A percentile compares a stretch with the other conserved stretches of the same genome.
Conservation (phyloP, 2,888 invertebrate species). For the Hydroisotoma schaefferi region DNA sequence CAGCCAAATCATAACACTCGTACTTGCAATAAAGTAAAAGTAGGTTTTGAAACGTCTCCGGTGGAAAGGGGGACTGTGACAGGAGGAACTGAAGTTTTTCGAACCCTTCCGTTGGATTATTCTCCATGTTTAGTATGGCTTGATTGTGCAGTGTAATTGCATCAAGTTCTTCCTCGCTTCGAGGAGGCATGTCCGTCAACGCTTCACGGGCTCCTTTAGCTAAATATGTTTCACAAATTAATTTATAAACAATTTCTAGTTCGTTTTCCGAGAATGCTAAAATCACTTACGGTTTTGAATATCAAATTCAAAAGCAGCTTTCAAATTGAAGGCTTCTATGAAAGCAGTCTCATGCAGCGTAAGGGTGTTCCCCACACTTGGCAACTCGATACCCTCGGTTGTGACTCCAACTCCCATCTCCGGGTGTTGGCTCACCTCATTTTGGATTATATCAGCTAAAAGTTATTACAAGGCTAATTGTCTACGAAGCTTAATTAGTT, state of each 20-base stretch:
- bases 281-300: constrained; percentile 66
- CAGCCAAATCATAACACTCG: constrained; percentile 95
- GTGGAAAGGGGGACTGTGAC: constrained; percentile 93
- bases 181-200: constrained; percentile 81
- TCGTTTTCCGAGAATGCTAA: not conserved
- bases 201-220: constrained; percentile 83
- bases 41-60: constrained; percentile 97
- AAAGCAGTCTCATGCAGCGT: constrained; percentile 92
- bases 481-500: not conserved
- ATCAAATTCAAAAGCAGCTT: constrained; percentile 97
- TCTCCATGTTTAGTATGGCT: constrained; percentile 85
- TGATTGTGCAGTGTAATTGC: constrained; percentile 97
- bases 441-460: constrained; percentile 82
- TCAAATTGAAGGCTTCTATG: constrained; percentile 96
- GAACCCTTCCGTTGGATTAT: constrained; percentile 86
- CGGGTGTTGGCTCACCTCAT: constrained; percentile 93
- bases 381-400: constrained; percentile 84
- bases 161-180: constrained; percentile 95
- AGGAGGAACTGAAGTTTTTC: constrained; percentile 90
- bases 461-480: not conserved
- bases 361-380: constrained; percentile 93
- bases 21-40: constrained; percentile 93
- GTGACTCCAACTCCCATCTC: constrained; percentile 96
- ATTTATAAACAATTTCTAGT: not conserved
- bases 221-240: constrained; percentile 48